Evolutionary conservation across 2,888 invertebrate genomes (phyloP), one percentile per base, ranked within the genome.

Genomic region (Sinodicranocentrus sp.): DNA sequence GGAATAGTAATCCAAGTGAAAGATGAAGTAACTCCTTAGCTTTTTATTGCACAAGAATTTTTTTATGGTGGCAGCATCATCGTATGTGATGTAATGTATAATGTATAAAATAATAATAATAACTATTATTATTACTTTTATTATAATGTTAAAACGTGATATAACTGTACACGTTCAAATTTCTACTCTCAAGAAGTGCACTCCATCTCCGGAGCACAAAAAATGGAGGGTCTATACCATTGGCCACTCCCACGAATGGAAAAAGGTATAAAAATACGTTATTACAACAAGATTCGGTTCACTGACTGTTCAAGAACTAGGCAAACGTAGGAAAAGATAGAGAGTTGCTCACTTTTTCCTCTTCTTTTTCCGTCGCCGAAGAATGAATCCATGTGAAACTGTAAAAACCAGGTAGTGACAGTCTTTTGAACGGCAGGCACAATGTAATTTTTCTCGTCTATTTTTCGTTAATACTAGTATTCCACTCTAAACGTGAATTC

Each of bases 201-300:
- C 33, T n/a, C n/a, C n/a, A 33, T 33, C 33, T 33, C 33, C n/a
- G n/a, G n/a, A n/a, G 13, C 39, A 13, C 13, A 39, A 13, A 8
- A 13, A 39, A 8, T 52, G 13, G 28, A 54, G 33, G 59, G 25
- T 59, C 13, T n/a, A n/a, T n/a, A n/a, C n/a, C n/a, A n/a, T 33
- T 43, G 44, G 26, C 13, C 57, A 44, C 44, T 71, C 33, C 33
- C 25, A 21, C 33, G 10, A 44, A 3, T 54, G 19, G 54, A 71
- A 21, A 26, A 23, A 21, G 57, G 61, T 21, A 54, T 52, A 67
- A 26, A 78, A 70, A 57, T 70, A 54, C 33, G 70, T 78, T 59
- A 78, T 78, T 78, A 68, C 28, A 78, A 61, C 59, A n/a, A 70
- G 78, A 19, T 48, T 19, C 70, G 70, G 78, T 61, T 78, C 78